phyloP scores from a whole-genome alignment of 2,113 vertebrate species.

The Podarcis raffonei region DNA sequence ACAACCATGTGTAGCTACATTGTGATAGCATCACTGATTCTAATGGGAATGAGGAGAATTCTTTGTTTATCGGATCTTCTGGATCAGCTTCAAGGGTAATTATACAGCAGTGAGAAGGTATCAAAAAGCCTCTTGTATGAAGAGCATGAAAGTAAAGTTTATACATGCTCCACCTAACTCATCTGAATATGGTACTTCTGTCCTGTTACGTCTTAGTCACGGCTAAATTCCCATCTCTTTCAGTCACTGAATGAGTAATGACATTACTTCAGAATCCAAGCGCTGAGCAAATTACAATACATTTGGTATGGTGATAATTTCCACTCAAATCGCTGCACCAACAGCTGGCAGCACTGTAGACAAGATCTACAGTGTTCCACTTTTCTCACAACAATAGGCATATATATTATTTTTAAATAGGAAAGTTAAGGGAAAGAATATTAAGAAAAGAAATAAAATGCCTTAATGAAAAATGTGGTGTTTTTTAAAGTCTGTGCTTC shows the following conservation, averaged over 20 bases:
- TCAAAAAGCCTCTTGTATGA: not conserved
- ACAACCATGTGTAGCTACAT: no score
- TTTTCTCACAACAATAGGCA: constrained; percentile 42
- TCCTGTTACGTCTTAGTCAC: constrained; percentile 44
- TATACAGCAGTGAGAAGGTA: not conserved
- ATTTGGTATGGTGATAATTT: constrained; percentile 56
- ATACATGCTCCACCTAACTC: not conserved
- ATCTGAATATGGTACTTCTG: constrained; percentile 18
- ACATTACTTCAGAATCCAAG: constrained; percentile 48
- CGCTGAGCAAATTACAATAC: constrained; percentile 55
- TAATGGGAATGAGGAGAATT: not conserved
- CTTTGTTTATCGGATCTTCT: not conserved
- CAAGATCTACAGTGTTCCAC: constrained; percentile 32
- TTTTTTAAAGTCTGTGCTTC: not conserved
- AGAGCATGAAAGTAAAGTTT: not conserved
- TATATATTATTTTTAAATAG: not conserved
- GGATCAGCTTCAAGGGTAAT: not conserved
- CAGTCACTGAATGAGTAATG: constrained; percentile 53
- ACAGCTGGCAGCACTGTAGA: constrained; percentile 58
- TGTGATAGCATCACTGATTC: not conserved
- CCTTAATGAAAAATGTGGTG: not conserved
- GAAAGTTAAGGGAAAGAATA: constrained; percentile 5
- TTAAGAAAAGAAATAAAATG: not conserved
- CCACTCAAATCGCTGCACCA: constrained; percentile 54
- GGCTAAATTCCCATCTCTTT: constrained; percentile 34